These are phyloP conservation scores for Corynorhinus townsendii DNA, from an alignment of 2,113 vertebrate genomes.

Conservation along the genomic window DNA sequence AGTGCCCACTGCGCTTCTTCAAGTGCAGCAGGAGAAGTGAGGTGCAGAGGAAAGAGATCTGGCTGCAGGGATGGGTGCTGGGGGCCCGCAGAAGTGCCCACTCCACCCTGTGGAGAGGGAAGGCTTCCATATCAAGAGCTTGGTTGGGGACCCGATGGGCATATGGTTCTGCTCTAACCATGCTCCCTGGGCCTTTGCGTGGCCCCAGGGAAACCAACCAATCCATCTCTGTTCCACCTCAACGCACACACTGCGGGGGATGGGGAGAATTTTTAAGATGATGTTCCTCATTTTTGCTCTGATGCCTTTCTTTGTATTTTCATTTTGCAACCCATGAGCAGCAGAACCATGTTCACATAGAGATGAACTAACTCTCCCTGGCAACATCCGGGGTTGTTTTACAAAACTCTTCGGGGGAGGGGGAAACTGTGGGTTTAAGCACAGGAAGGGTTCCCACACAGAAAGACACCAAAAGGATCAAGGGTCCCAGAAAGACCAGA, in stretches of 20 bases:
- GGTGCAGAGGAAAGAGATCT: not conserved
- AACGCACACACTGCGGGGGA: not conserved
- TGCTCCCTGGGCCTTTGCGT: not conserved
- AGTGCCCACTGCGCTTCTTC: not conserved
- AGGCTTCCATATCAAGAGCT: accelerated
- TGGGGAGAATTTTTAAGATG: not conserved
- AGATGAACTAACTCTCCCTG: not conserved
- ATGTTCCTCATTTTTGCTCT: not conserved
- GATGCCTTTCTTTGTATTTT: not conserved
- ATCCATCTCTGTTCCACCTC: not conserved
- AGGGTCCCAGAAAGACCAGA: not conserved
- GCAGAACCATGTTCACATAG: not conserved
- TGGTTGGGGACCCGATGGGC: not conserved
- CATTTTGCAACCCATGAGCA: not conserved
- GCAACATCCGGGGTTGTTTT: not conserved
- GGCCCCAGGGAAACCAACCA: not conserved
- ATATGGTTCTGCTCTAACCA: not conserved
- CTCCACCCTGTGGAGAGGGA: accelerated
- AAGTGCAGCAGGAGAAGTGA: not conserved
- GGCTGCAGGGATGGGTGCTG: accelerated
- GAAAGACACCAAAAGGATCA: not conserved
- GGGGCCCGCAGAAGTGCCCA: no score
- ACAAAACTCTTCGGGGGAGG: not conserved
- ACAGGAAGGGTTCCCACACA: not conserved
- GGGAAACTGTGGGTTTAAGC: not conserved